Conservation (phyloP, 2,797 vertebrate genomes). For the Xerus rutilus region DNA sequence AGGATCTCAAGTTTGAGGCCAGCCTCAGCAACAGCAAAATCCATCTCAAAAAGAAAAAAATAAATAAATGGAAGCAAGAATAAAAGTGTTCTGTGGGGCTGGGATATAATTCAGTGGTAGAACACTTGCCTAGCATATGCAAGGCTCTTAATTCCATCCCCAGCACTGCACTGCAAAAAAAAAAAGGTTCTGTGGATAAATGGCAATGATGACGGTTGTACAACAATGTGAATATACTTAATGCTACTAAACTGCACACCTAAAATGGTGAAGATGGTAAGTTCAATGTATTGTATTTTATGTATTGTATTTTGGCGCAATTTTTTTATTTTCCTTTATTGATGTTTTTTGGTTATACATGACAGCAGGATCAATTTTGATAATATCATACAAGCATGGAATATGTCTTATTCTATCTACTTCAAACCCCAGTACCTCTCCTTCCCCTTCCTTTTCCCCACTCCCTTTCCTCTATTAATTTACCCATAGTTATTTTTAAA, state of each 20-base stretch:
- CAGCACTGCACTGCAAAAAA: neutral
- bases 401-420: too few species aligned
- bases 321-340: neutral
- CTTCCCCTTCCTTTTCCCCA: too few species aligned
- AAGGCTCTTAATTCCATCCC: neutral
- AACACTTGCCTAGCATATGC: neutral
- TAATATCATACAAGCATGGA: too few species aligned
- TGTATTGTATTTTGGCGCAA: neutral
- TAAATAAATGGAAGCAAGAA: neutral
- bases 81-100: slow-evolving; percentile 32
- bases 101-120: neutral
- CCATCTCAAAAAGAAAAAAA: too few species aligned
- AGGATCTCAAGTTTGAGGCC: too few species aligned
- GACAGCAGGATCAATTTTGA: too few species aligned
- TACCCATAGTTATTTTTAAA: too few species aligned
- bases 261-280: slow-evolving; percentile 30
- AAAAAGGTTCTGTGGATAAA: neutral
- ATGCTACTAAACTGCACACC: neutral
- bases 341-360: too few species aligned
- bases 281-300: neutral
- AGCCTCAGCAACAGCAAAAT: too few species aligned
- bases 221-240: neutral
- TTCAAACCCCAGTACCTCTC: too few species aligned
- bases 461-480: too few species aligned
- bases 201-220: neutral